phyloP scores from a whole-genome alignment of 2,113 vertebrate genomes.

The Gambusia holbrooki region DNA sequence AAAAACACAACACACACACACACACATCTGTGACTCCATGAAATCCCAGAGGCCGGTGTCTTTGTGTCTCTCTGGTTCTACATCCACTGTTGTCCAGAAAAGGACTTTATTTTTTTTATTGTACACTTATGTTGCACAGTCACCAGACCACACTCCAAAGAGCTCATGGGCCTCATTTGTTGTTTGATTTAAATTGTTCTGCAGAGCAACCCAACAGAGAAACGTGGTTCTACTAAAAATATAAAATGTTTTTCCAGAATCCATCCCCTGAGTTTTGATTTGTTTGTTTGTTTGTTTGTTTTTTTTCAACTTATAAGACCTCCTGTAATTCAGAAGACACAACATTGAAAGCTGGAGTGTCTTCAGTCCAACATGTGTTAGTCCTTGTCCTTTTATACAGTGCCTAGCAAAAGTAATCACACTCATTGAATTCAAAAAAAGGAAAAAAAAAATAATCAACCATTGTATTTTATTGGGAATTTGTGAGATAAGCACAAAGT shows the following conservation, averaged over 20 bases:
- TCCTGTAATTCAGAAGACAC: background rate
- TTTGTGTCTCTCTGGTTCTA: slow-evolving; percentile 34
- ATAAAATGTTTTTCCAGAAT: no score
- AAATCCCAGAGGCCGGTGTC: slow-evolving; percentile 46
- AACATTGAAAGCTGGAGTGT: no score
- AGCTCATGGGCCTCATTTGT: slow-evolving; percentile 44
- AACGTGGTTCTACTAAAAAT: no score
- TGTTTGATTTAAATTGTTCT: slow-evolving; percentile 58
- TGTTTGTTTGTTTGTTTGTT: no score
- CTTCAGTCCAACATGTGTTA: no score
- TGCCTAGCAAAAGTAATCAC: no score
- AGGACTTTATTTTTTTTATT: slow-evolving; percentile 61
- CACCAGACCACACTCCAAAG: slow-evolving; percentile 65
- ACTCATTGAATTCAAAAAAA: background rate
- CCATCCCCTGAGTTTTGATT: no score
- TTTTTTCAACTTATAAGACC: background rate
- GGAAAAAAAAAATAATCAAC: background rate
- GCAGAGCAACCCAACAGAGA: no score
- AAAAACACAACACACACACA: background rate
- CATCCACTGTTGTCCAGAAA: slow-evolving; percentile 31
- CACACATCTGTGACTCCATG: slow-evolving; percentile 43
- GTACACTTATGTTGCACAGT: slow-evolving; percentile 44
- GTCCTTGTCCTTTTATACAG: no score
- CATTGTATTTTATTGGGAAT: background rate
- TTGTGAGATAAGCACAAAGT: background rate